A percentile compares a stretch with the other conserved stretches of the same genome.
Evolutionary conservation across 2,113 vertebrate species (phyloP).

Genomic region (Cardinalis cardinalis): DNA sequence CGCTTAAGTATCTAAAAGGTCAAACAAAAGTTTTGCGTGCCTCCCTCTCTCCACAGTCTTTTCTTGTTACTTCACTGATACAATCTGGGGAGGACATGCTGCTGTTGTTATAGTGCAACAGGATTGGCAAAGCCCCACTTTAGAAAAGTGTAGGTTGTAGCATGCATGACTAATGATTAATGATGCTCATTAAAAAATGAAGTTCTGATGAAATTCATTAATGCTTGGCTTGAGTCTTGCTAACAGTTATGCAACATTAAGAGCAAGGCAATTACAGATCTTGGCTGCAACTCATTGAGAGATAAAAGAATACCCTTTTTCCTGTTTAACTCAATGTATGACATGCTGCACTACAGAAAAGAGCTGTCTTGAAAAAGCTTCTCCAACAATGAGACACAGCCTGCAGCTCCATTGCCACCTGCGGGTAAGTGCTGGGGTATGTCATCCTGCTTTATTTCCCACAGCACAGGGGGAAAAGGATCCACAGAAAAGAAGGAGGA

Average conservation of each 20-base stretch:
- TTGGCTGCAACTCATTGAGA: conserved; percentile 60
- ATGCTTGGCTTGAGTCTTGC: conserved; percentile 67
- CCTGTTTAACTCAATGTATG: conserved; percentile 31
- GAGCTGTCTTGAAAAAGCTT: neutral
- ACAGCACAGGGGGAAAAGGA: neutral
- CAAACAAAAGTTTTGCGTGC: neutral
- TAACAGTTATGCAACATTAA: conserved; percentile 71
- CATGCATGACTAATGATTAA: conserved; percentile 62
- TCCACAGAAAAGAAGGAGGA: neutral
- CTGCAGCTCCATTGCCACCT: conserved; percentile 58
- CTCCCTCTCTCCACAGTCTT: neutral
- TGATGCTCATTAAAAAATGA: conserved; percentile 72
- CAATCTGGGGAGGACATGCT: neutral
- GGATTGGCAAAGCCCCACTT: conserved; percentile 43
- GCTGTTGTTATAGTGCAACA: conserved; percentile 28
- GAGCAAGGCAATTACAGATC: conserved; percentile 69
- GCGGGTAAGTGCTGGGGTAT: neutral
- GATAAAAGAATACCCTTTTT: conserved; percentile 51
- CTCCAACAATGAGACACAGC: neutral
- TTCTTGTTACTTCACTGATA: neutral
- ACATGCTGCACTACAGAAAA: conserved; percentile 2
- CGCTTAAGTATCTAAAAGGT: neutral
- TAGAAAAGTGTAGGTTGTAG: conserved; percentile 45
- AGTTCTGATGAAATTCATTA: conserved; percentile 74
- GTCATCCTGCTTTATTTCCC: neutral